Evolutionary conservation across 2,888 invertebrate genomes (phyloP).

Genomic region (Caradrina kadenii): DNA sequence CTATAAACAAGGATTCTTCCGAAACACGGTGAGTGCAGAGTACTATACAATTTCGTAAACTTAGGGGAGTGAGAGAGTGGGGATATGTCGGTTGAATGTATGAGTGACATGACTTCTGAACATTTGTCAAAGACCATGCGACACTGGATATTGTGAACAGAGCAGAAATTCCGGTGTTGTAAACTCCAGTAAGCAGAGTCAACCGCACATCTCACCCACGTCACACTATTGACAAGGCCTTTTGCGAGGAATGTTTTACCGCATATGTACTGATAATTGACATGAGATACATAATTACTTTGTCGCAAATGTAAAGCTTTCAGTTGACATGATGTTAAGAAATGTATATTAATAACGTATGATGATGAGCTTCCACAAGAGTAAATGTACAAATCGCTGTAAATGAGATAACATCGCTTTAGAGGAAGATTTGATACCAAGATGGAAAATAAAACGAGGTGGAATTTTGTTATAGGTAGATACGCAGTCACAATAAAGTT

Average conservation of each 20-base stretch:
- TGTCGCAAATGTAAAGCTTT: constrained; percentile 13
- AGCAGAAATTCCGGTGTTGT: constrained; percentile 49
- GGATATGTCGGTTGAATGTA: constrained; percentile 11
- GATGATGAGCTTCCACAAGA: neutral
- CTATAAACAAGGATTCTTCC: constrained; percentile 65
- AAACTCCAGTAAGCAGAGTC: constrained; percentile 37
- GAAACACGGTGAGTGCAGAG: constrained; percentile 46
- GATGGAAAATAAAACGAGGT: neutral
- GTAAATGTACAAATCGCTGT: constrained; percentile 6
- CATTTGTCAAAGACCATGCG: constrained; percentile 66
- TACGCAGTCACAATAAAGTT: constrained; percentile 17
- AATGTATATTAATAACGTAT: constrained; percentile 27
- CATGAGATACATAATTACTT: constrained; percentile 30
- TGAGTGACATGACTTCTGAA: constrained; percentile 59
- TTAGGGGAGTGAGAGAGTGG: constrained; percentile 30
- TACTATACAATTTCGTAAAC: constrained; percentile 58
- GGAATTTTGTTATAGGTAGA: too few species aligned
- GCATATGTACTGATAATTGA: constrained; percentile 51
- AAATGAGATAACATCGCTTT: neutral
- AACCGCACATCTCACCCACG: constrained; percentile 46
- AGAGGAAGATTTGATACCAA: neutral
- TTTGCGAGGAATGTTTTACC: constrained; percentile 47
- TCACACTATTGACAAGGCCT: constrained; percentile 51
- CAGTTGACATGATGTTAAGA: neutral
- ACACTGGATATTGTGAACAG: constrained; percentile 39